Percentiles rank a stretch among this genome's conserved stretches.
Conservation (phyloP, 2,797 vertebrate genomes). For the Tadarida brasiliensis region DNA sequence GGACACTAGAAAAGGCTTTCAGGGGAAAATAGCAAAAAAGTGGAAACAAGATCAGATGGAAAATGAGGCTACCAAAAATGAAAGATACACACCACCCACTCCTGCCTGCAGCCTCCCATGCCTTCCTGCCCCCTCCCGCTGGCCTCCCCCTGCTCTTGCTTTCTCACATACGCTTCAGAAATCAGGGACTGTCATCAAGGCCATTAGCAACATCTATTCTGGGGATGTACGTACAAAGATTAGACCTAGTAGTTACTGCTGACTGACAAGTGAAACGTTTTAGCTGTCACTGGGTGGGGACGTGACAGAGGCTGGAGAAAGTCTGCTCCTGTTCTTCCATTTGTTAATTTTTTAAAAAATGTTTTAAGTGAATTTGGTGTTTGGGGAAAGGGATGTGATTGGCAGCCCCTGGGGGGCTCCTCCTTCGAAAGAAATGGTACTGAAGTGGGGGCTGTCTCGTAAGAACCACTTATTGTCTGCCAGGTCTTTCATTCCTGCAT, state of each 20-base stretch:
- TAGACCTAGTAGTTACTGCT: conserved; percentile 62
- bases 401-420: conserved; percentile 52
- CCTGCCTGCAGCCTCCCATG: neutral
- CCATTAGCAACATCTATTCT: conserved; percentile 60
- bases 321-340: conserved; percentile 56
- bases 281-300: conserved; percentile 68
- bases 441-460: neutral
- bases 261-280: conserved; percentile 61
- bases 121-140: rapidly evolving
- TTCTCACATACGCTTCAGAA: conserved; percentile 55
- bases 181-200: conserved; percentile 63
- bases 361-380: conserved; percentile 77
- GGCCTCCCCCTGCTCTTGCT: neutral
- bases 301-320: neutral
- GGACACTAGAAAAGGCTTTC: conserved; percentile 41
- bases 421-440: conserved; percentile 8
- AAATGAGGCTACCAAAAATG: neutral
- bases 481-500: conserved; percentile 40
- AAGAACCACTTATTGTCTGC: conserved; percentile 54
- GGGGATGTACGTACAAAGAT: conserved; percentile 39
- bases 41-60: conserved; percentile 41
- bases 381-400: conserved; percentile 58
- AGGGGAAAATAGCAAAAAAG: conserved; percentile 16
- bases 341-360: conserved; percentile 69
- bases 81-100: neutral